Percentiles rank a stretch among this genome's conserved stretches.
Conservation (phyloP, 2,888 invertebrate species). For the Drosophila conformis region DNA sequence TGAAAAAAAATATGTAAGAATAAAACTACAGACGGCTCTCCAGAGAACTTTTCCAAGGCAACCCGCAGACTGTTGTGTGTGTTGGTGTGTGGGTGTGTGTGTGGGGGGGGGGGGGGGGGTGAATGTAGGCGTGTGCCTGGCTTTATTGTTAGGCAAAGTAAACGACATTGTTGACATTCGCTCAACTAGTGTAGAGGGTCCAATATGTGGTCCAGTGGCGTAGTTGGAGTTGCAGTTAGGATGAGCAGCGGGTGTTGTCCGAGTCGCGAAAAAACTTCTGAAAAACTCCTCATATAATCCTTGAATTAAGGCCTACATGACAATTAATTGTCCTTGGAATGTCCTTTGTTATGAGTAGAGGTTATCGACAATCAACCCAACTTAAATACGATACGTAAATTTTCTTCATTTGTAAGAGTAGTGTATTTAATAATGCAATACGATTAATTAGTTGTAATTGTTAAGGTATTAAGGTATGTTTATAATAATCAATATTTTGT, state of each 20-base stretch:
- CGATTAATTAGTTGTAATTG: not conserved
- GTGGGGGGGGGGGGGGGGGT: not conserved
- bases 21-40: constrained; percentile 37
- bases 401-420: not conserved
- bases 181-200: constrained; percentile 28
- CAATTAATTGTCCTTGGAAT: not conserved
- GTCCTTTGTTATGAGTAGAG: not conserved
- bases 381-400: not conserved
- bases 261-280: constrained; percentile 14
- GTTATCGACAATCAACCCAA: not conserved
- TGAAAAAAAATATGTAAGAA: constrained; percentile 3
- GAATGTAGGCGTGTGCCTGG: constrained; percentile 28
- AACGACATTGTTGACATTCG: constrained; percentile 72
- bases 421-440: not conserved
- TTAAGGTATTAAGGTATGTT: not conserved
- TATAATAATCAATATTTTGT: not conserved
- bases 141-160: constrained; percentile 80
- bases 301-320: not conserved
- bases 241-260: not conserved
- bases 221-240: not conserved
- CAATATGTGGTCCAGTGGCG: constrained; percentile 57
- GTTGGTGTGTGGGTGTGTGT: constrained; percentile 12
- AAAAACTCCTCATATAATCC: not conserved
- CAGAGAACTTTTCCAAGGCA: constrained; percentile 38
- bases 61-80: constrained; percentile 23